These are phyloP conservation scores for Epinotia nisella DNA, from an alignment of 2,888 invertebrate species.

Conservation along the genomic window DNA sequence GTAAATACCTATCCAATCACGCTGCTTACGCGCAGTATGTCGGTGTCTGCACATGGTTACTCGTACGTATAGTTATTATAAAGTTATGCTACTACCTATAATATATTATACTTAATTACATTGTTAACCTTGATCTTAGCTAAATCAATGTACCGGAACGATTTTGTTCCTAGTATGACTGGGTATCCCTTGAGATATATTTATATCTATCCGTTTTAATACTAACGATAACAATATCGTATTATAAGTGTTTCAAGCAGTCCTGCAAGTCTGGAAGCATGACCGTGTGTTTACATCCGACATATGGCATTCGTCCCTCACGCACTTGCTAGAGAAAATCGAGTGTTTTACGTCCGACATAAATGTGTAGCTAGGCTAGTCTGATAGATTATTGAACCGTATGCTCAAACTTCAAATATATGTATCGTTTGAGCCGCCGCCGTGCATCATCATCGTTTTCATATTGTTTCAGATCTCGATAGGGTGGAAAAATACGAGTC, in stretches of 20 bases:
- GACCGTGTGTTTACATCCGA: too few relatives aligned
- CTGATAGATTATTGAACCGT: too few relatives aligned
- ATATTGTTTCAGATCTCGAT: conserved; percentile 63
- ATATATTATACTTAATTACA: conserved; percentile 31
- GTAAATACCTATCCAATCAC: conserved; percentile 5
- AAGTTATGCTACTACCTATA: background rate
- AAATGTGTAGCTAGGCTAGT: too few relatives aligned
- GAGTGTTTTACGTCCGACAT: too few relatives aligned
- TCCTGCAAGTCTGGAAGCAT: background rate
- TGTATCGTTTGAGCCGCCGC: background rate
- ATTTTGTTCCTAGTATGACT: conserved; percentile 55
- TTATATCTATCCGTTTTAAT: conserved; percentile 44
- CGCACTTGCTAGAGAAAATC: too few relatives aligned
- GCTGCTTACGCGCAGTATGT: conserved; percentile 13
- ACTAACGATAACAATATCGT: conserved; percentile 55
- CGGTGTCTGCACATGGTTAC: conserved; percentile 15
- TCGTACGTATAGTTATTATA: conserved; percentile 30
- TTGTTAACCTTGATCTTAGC: conserved; percentile 58
- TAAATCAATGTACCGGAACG: conserved; percentile 61
- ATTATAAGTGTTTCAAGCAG: conserved; percentile 27
- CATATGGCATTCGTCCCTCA: too few relatives aligned
- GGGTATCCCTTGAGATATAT: conserved; percentile 49
- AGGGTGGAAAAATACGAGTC: conserved; percentile 48
- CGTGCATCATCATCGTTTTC: background rate
- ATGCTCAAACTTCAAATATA: background rate